Conservation (phyloP, 2,113 vertebrate species). For the Bambusicola thoracicus region DNA sequence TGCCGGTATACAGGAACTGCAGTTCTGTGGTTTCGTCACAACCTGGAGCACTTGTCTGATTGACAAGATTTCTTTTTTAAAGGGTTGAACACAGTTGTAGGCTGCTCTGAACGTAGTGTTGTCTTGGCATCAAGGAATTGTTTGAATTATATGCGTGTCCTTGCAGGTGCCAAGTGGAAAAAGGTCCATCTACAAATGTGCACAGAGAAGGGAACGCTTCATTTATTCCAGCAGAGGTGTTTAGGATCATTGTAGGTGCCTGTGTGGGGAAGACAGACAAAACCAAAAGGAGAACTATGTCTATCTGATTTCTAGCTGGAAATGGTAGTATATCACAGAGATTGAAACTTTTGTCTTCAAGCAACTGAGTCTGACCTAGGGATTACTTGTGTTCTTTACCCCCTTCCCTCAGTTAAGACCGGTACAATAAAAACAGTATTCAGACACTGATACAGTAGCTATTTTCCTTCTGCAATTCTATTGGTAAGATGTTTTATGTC, state of each 20-base stretch:
- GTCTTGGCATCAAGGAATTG: neutral
- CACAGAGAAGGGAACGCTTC: neutral
- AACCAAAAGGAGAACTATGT: accelerated
- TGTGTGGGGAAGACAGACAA: neutral
- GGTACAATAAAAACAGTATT: neutral
- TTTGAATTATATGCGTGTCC: neutral
- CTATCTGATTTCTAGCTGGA: neutral
- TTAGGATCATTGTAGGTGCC: neutral
- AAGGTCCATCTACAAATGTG: neutral
- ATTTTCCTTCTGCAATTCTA: neutral
- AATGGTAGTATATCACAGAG: neutral
- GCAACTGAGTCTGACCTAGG: neutral
- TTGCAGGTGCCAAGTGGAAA: neutral
- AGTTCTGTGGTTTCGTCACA: neutral
- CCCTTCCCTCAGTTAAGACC: neutral
- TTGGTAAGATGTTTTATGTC: neutral
- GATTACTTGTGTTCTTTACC: neutral
- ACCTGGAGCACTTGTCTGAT: neutral
- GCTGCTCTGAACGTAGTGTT: neutral
- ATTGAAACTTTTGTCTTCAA: neutral
- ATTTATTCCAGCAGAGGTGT: neutral
- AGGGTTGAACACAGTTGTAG: neutral
- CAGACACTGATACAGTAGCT: neutral
- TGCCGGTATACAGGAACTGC: neutral
- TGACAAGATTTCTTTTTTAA: neutral